These are phyloP conservation scores for Zygaena filipendulae DNA, from an alignment of 2,888 invertebrate genomes.

Conservation along the genomic window DNA sequence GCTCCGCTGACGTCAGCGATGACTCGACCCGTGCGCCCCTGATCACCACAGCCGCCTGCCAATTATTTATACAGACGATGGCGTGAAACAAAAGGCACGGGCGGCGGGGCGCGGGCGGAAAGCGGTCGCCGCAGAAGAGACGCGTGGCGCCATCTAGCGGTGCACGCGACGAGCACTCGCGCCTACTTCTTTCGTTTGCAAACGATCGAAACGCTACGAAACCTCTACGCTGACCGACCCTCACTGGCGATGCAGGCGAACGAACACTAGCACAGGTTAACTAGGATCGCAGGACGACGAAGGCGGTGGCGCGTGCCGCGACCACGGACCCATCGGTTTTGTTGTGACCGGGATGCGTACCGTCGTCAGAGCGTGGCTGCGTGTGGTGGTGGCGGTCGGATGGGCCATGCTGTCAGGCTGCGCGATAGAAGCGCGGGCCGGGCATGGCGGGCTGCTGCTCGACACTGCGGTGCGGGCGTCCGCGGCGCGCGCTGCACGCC, in stretches of 20 bases:
- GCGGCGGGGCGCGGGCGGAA: constrained; percentile 56
- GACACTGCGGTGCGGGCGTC: constrained; percentile 66
- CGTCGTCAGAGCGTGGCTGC: constrained; percentile 69
- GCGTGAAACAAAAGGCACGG: constrained; percentile 60
- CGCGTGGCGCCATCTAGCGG: constrained; percentile 62
- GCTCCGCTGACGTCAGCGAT: constrained; percentile 65
- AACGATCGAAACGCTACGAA: constrained; percentile 63
- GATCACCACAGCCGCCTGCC: constrained; percentile 52
- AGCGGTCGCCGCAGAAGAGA: constrained; percentile 66
- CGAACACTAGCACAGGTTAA: constrained; percentile 49
- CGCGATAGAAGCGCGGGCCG: constrained; percentile 66
- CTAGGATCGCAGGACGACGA: constrained; percentile 22
- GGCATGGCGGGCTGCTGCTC: constrained; percentile 66
- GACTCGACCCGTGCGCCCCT: constrained; percentile 53
- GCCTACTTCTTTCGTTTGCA: constrained; percentile 57
- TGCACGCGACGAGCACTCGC: constrained; percentile 56
- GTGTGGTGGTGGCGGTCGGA: constrained; percentile 66
- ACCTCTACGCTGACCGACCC: constrained; percentile 41
- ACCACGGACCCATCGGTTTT: constrained; percentile 12
- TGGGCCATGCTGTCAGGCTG: constrained; percentile 68
- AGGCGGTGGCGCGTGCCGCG: constrained; percentile 17
- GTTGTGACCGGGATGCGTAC: constrained; percentile 38
- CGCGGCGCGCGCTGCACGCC: constrained; percentile 67
- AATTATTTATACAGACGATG: constrained; percentile 59
- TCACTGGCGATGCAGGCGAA: constrained; percentile 34